Percentiles rank a stretch among this genome's conserved stretches.
These are phyloP conservation scores for Hydroisotoma schaefferi DNA, from an alignment of 2,888 invertebrate species.

Conservation along the genomic window DNA sequence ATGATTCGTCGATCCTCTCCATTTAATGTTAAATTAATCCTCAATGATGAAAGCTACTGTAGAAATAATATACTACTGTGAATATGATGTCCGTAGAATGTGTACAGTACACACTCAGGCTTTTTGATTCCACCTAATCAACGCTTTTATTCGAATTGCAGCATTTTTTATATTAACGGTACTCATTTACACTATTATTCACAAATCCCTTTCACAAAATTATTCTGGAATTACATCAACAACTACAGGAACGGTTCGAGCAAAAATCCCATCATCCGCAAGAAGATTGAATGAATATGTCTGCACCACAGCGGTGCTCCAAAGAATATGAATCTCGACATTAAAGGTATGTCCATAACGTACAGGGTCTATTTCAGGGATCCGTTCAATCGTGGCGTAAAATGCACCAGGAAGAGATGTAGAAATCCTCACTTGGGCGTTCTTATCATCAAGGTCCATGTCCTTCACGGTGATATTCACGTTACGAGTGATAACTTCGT, in stretches of 20 bases:
- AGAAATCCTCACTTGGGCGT: not conserved
- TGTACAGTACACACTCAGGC: no score
- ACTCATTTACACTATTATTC: no score
- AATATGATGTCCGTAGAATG: no score
- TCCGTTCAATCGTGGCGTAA: not conserved
- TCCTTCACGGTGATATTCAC: not conserved
- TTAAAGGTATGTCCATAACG: not conserved
- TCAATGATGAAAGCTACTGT: no score
- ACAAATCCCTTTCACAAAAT: no score
- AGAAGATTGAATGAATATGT: not conserved
- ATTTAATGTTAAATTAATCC: no score
- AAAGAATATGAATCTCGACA: not conserved
- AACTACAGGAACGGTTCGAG: not conserved
- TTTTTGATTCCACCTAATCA: no score
- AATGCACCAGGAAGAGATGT: not conserved
- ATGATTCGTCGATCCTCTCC: no score
- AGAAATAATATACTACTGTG: no score
- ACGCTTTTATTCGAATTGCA: no score
- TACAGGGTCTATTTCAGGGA: not conserved
- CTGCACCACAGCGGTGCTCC: not conserved
- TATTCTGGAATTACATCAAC: not conserved
- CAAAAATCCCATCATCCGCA: not conserved
- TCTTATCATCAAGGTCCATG: not conserved
- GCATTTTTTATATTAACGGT: no score
- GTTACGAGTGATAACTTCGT: not conserved